phyloP scores from a whole-genome alignment of 2,888 invertebrate species.

The Chromoteleia sp. region DNA sequence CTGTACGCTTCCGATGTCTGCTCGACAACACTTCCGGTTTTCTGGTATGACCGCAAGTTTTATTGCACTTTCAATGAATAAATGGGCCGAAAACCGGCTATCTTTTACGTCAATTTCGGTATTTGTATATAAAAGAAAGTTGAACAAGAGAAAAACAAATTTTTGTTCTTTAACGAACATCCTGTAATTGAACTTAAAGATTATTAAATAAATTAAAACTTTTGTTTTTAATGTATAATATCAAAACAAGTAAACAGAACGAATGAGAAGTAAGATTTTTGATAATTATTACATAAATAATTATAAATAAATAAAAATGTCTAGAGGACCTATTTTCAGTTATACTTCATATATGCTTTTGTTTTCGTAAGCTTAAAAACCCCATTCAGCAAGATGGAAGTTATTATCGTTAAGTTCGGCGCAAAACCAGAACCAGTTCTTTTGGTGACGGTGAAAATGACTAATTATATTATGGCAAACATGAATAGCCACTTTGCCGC shows the following conservation, averaged over 20 bases:
- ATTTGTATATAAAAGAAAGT: background rate
- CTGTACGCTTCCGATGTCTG: constrained; percentile 99
- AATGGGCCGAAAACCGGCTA: constrained; percentile 13
- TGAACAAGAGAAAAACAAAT: too few relatives aligned
- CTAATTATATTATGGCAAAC: constrained; percentile 82
- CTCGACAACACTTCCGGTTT: constrained; percentile 99
- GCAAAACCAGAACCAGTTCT: constrained; percentile 59
- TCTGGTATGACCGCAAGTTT: constrained; percentile 89
- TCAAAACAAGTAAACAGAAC: too few relatives aligned
- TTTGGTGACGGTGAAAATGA: constrained; percentile 77
- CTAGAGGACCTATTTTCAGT: background rate
- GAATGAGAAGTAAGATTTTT: too few relatives aligned
- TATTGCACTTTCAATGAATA: constrained; percentile 28
- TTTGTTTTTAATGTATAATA: too few relatives aligned
- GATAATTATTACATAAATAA: too few relatives aligned
- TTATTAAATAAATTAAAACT: too few relatives aligned
- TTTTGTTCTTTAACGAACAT: too few relatives aligned
- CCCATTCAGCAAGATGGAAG: constrained; percentile 34
- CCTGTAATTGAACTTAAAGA: too few relatives aligned
- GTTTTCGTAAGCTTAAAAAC: constrained; percentile 18
- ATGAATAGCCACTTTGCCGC: constrained; percentile 61
- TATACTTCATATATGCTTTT: constrained; percentile 24
- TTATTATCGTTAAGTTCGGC: constrained; percentile 56
- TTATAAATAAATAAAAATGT: too few relatives aligned
- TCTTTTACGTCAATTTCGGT: background rate